Percentiles rank a stretch among this genome's conserved stretches.
These are phyloP conservation scores for Gila robusta DNA, from an alignment of 2,797 vertebrate genomes.

Conservation along the genomic window DNA sequence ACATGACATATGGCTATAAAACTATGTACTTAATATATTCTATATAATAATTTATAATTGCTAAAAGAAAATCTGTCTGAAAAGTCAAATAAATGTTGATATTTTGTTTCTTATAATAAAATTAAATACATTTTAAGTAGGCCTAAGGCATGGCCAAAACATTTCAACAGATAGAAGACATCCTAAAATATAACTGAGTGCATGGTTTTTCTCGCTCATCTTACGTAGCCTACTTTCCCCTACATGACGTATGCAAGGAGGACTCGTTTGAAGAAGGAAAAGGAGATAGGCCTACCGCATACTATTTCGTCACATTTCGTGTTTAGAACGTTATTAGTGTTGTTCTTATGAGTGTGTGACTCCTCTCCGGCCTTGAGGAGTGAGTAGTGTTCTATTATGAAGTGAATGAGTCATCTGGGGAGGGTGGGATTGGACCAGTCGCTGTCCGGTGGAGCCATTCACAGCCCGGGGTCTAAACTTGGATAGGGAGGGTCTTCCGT, in stretches of 20 bases:
- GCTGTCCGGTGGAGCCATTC: conserved; percentile 59
- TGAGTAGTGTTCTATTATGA: conserved; percentile 77
- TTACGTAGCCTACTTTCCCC: not conserved
- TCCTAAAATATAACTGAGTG: not conserved
- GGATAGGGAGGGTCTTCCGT: conserved; percentile 72
- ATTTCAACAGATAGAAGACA: not conserved
- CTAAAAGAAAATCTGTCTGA: not conserved
- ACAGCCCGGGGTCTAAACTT: conserved; percentile 67
- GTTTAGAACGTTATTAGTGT: conserved; percentile 57
- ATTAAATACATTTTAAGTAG: not conserved
- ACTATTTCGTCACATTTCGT: conserved; percentile 38
- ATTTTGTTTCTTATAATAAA: not conserved
- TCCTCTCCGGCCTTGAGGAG: conserved; percentile 50
- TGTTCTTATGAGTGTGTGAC: conserved; percentile 62
- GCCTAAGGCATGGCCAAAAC: no score
- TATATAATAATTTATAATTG: not conserved
- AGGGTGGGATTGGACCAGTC: conserved; percentile 50
- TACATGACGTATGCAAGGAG: not conserved
- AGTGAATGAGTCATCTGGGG: conserved; percentile 72
- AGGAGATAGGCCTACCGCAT: not conserved
- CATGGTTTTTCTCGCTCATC: conserved; percentile 6
- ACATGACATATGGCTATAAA: not conserved
- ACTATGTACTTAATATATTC: not conserved
- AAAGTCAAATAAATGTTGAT: not conserved
- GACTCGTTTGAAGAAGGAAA: conserved; percentile 9